Percentiles rank a stretch among this genome's conserved stretches.
These are phyloP conservation scores for Taurulus bubalis DNA, from an alignment of 2,113 vertebrate genomes.

Conservation along the genomic window DNA sequence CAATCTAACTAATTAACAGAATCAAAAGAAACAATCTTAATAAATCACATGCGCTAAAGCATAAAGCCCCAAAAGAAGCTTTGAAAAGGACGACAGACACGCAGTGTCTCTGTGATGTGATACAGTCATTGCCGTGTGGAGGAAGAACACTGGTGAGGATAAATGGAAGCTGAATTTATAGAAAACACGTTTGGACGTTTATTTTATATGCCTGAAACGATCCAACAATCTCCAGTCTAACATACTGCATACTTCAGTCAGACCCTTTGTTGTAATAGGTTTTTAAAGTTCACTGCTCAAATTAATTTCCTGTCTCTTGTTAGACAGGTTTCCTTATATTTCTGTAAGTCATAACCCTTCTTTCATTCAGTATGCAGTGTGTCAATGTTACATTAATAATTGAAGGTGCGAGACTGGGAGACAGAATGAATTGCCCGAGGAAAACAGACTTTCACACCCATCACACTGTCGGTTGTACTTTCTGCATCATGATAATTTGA, in stretches of 20 bases:
- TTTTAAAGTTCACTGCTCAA: constrained; percentile 46
- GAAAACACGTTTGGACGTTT: no score
- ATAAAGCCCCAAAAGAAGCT: background rate
- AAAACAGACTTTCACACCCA: constrained; percentile 49
- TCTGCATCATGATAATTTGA: constrained; percentile 17
- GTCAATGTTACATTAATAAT: constrained; percentile 74
- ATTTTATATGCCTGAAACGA: background rate
- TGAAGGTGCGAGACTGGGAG: constrained; percentile 65
- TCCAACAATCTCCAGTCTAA: no score
- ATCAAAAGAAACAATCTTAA: background rate
- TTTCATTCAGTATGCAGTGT: constrained; percentile 58
- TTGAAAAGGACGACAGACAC: background rate
- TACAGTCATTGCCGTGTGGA: background rate
- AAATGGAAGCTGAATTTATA: constrained; percentile 4
- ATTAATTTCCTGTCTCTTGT: constrained; percentile 49
- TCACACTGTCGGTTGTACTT: constrained; percentile 19
- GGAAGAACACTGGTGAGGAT: background rate
- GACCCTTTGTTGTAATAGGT: constrained; percentile 21
- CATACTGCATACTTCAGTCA: background rate
- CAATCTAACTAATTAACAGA: constrained; percentile 10
- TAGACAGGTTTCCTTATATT: constrained; percentile 50
- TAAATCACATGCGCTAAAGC: background rate
- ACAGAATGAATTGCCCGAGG: constrained; percentile 50
- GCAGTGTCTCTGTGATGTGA: background rate
- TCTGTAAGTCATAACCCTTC: constrained; percentile 57